Evolutionary conservation across 2,888 invertebrate genomes (phyloP), one percentile per base, ranked within the genome.

Genomic region (Mesorhabditis sp.): DNA sequence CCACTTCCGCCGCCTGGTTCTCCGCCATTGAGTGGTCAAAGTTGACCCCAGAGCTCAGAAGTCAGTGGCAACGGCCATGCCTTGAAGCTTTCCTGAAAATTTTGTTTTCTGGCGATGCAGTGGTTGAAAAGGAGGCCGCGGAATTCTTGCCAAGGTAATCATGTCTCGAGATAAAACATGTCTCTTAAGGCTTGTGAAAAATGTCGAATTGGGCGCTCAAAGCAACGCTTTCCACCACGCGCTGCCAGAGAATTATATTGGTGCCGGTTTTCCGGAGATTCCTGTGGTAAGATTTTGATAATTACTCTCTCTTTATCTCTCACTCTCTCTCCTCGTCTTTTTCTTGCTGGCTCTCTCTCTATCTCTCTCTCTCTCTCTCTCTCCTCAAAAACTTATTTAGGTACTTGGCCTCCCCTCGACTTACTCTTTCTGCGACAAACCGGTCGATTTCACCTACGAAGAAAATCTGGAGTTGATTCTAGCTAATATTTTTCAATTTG

Each of bases 1-100:
- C 70, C 10, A 64, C 74, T 4, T 69, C 74, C 6, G 76, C 70
- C 41, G 74, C 79, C 45, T 76, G 78, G 58, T 43, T 78, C 5
- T 43, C 78, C 41, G 65, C 61, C 43, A 74, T 78, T 15, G 50
- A 61, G 15, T 78, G 78, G 78, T 67, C 66, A 1, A 43, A 44
- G 7, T 43, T 72, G 42, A 65, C 42, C 4, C 7, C 69, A n/a
- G n/a, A 64, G 5, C 45, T 66, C 15, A 68, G 68, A 7, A 15
- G 43, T 10, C 45, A 63, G 43, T 67, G 45, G 42, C 68, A 71
- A 42, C 10, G 58, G 28, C 45, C 43, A 7, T 68, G 68, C 10
- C n/a, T 71, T 10, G 7, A 44, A 28, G 43, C 71, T 0, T 71
- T 61, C 43, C 58, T 68, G 15, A 58, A 71, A n/a, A 43, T 71